A percentile compares a stretch with the other conserved stretches of the same genome.
Evolutionary conservation across 2,113 vertebrate species (phyloP).

Genomic region (Brachypteracias leptosomus): DNA sequence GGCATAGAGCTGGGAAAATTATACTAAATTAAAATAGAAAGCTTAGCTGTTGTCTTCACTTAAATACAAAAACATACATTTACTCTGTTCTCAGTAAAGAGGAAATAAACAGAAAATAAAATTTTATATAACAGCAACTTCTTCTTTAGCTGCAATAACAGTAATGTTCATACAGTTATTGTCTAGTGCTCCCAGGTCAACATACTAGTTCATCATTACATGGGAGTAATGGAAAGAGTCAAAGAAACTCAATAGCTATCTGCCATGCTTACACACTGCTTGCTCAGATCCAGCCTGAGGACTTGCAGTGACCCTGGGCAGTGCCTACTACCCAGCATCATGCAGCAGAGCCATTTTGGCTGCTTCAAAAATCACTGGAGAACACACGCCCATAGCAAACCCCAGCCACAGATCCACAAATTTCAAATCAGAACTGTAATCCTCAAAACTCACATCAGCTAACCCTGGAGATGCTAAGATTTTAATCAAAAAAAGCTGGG

Average conservation of each 20-base stretch:
- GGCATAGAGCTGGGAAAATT: background rate
- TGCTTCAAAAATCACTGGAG: background rate
- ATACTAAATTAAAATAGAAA: background rate
- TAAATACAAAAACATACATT: background rate
- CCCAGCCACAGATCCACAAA: background rate
- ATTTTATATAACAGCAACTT: background rate
- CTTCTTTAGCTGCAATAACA: background rate
- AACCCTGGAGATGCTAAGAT: background rate
- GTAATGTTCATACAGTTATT: background rate
- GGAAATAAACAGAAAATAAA: background rate
- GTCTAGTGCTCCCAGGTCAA: background rate
- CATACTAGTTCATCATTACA: background rate
- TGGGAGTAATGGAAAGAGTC: fast-evolving
- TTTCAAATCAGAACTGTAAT: background rate
- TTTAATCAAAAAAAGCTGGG: background rate
- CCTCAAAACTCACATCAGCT: background rate
- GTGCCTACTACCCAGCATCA: background rate
- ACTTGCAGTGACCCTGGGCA: background rate
- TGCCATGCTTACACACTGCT: background rate
- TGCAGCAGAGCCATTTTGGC: fast-evolving
- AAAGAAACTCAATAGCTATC: background rate
- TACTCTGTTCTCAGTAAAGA: background rate
- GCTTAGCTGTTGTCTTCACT: background rate
- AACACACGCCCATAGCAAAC: background rate
- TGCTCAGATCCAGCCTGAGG: background rate